phyloP scores from a whole-genome alignment of 2,888 invertebrate genomes.

The Frankliniella intonsa region DNA sequence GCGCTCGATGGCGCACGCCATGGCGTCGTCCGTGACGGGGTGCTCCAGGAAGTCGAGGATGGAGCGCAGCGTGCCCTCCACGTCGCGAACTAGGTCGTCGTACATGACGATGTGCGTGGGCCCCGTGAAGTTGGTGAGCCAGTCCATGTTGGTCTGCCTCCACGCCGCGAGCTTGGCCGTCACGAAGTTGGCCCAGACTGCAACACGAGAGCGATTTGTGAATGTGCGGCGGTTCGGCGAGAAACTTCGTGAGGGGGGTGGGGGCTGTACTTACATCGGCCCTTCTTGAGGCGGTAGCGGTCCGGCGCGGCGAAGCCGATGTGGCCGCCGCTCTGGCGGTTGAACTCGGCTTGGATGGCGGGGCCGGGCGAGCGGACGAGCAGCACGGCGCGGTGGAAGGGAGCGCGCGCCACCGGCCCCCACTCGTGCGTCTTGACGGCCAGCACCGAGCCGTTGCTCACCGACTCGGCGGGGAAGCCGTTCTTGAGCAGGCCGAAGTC shows the following conservation, averaged over 20 bases:
- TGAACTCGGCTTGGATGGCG: slow-evolving; percentile 73
- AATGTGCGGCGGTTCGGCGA: not conserved
- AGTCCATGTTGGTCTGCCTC: slow-evolving; percentile 64
- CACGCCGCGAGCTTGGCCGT: slow-evolving; percentile 60
- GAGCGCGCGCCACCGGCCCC: slow-evolving; percentile 55
- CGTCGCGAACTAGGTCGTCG: slow-evolving; percentile 60
- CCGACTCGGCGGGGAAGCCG: slow-evolving; percentile 74
- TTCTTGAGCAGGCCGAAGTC: slow-evolving; percentile 72
- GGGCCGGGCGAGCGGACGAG: slow-evolving; percentile 67
- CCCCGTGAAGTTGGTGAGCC: slow-evolving; percentile 65
- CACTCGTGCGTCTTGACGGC: slow-evolving; percentile 77
- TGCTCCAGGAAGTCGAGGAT: slow-evolving; percentile 58
- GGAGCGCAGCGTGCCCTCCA: slow-evolving; percentile 54
- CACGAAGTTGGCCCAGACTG: slow-evolving; percentile 70
- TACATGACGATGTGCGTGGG: slow-evolving; percentile 66
- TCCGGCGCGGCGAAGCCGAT: slow-evolving; percentile 71
- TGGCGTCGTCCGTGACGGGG: slow-evolving; percentile 45
- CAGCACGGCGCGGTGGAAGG: slow-evolving; percentile 63
- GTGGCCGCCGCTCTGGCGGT: slow-evolving; percentile 73
- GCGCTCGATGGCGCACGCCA: slow-evolving; percentile 57
- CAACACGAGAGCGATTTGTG: slow-evolving; percentile 19
- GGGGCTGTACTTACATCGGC: slow-evolving; percentile 53
- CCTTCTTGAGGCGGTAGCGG: slow-evolving; percentile 58
- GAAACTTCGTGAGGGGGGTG: not conserved
- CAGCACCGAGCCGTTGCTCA: slow-evolving; percentile 69